A percentile compares a stretch with the other conserved stretches of the same genome.
phyloP scores from a whole-genome alignment of 2,888 invertebrate species.

The Orthosia gracilis region DNA sequence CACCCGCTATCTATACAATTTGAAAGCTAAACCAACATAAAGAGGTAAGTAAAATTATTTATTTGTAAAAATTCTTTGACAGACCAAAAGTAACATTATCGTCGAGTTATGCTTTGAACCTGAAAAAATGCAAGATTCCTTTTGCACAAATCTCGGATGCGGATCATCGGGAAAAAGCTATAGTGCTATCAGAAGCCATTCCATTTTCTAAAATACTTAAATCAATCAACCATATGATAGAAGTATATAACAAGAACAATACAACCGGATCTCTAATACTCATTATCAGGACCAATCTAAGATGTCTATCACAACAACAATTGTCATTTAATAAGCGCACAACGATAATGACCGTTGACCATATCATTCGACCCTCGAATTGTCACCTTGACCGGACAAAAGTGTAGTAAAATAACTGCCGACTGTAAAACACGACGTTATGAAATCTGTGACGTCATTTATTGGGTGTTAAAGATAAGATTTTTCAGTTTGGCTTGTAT shows the following conservation, averaged over 20 bases:
- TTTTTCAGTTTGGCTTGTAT: neutral
- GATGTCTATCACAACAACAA: slow-evolving; percentile 49
- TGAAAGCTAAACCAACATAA: too few relatives aligned
- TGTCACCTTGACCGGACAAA: slow-evolving; percentile 64
- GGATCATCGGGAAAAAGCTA: too few relatives aligned
- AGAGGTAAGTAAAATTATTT: too few relatives aligned
- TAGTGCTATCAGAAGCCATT: neutral
- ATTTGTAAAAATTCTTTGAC: too few relatives aligned
- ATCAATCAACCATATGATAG: slow-evolving; percentile 3
- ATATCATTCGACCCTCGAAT: slow-evolving; percentile 48
- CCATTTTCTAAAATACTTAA: neutral
- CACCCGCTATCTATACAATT: too few relatives aligned
- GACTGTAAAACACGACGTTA: slow-evolving; percentile 35
- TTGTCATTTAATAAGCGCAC: slow-evolving; percentile 60
- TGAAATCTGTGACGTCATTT: slow-evolving; percentile 47
- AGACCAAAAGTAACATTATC: too few relatives aligned
- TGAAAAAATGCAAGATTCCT: too few relatives aligned
- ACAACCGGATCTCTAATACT: slow-evolving; percentile 19
- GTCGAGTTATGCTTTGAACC: too few relatives aligned
- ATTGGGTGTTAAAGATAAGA: slow-evolving; percentile 3
- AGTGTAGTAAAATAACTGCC: slow-evolving; percentile 50
- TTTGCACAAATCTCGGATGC: too few relatives aligned
- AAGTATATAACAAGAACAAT: neutral
- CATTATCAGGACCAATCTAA: slow-evolving; percentile 35
- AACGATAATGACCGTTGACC: slow-evolving; percentile 51